These are phyloP conservation scores for Adoxophyes honmai DNA, from an alignment of 1,140 invertebrate genomes.

Conservation along the genomic window DNA sequence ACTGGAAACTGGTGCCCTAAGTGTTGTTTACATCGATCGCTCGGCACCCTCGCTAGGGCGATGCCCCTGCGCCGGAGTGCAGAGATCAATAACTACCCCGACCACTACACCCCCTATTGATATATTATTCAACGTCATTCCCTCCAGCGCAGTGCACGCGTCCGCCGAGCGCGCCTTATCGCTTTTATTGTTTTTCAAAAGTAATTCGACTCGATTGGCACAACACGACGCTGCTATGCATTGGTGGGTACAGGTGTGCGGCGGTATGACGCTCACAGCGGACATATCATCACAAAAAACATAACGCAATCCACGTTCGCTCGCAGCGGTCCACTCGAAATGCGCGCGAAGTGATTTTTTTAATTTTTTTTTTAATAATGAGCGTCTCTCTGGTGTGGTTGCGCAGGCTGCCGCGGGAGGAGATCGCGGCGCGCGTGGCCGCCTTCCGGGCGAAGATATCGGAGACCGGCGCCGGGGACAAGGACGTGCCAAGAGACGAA, in stretches of 20 bases:
- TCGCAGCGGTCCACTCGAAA: constrained; percentile 25
- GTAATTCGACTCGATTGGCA: constrained; percentile 60
- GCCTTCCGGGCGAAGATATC: constrained; percentile 89
- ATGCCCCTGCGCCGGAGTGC: constrained; percentile 60
- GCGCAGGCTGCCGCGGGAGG: constrained; percentile 85
- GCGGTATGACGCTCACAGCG: constrained; percentile 23
- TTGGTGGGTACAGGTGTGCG: constrained; percentile 57
- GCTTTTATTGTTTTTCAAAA: constrained; percentile 70
- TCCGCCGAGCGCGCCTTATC: constrained; percentile 52
- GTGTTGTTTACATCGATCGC: constrained; percentile 28
- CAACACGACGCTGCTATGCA: constrained; percentile 56
- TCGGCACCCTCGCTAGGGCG: constrained; percentile 42
- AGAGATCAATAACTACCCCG: constrained; percentile 55
- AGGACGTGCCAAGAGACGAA: constrained; percentile 82
- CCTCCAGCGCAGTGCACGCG: constrained; percentile 30
- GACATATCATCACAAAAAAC: constrained; percentile 50
- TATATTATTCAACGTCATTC: constrained; percentile 32
- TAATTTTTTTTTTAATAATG: constrained; percentile 47
- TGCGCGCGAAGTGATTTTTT: constrained; percentile 16
- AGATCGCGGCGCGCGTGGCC: constrained; percentile 88
- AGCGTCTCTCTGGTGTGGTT: constrained; percentile 68
- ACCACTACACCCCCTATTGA: constrained; percentile 32
- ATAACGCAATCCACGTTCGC: constrained; percentile 36
- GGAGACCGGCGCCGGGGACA: constrained; percentile 77
- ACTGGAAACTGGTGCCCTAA: constrained; percentile 4